phyloP scores from a whole-genome alignment of 2,888 invertebrate genomes.

The Argyra leucocephala region DNA sequence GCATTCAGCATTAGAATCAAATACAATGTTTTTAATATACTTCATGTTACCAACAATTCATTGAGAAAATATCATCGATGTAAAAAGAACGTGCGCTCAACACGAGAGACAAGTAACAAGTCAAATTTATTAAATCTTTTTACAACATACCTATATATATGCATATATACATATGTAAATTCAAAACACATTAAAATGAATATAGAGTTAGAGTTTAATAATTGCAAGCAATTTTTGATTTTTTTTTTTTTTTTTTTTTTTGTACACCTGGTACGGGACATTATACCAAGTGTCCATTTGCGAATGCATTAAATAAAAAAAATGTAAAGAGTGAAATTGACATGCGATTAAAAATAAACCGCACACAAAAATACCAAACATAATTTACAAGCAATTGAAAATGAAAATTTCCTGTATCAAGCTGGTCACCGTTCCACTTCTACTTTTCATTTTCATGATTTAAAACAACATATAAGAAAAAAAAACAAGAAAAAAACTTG shows the following conservation, averaged over 20 bases:
- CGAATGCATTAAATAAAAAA: neutral
- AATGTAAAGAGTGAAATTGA: neutral
- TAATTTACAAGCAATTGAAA: slow-evolving; percentile 1
- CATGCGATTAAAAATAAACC: slow-evolving; percentile 5
- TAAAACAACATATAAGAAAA: too few relatives aligned
- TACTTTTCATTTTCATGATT: neutral
- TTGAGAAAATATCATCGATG: too few relatives aligned
- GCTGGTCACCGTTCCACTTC: neutral
- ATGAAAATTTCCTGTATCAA: neutral
- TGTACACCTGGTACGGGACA: neutral
- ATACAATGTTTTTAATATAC: too few relatives aligned
- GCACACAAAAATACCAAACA: neutral
- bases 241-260: too few relatives aligned
- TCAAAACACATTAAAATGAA: too few relatives aligned
- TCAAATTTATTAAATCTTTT: neutral
- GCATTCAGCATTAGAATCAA: too few relatives aligned
- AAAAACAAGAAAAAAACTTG: neutral
- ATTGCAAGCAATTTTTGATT: too few relatives aligned
- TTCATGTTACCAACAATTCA: too few relatives aligned
- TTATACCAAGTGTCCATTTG: neutral
- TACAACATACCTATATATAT: too few relatives aligned
- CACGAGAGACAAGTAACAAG: neutral
- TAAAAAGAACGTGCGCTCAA: neutral
- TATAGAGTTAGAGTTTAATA: too few relatives aligned
- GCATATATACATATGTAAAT: too few relatives aligned